Conservation (phyloP, 2,113 vertebrate genomes). For the Urocolius indicus region DNA sequence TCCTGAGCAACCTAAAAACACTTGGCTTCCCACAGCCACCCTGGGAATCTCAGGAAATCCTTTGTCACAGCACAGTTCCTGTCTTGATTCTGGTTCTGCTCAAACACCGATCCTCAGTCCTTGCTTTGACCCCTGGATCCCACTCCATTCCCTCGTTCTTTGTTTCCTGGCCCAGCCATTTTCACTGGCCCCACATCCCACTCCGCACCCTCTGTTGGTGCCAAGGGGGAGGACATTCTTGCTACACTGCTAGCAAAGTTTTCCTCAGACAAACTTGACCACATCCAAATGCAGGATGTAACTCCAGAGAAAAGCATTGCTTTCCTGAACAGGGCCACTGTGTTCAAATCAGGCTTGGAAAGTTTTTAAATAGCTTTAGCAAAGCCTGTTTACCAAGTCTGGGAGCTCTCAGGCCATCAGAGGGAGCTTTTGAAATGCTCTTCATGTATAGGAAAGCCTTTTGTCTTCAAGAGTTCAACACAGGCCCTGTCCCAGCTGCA, state of each 20-base stretch:
- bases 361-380: background rate
- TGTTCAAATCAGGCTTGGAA: background rate
- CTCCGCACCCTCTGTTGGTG: background rate
- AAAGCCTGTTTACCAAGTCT: background rate
- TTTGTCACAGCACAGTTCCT: background rate
- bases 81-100: background rate
- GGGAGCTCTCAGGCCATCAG: background rate
- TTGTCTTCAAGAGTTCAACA: background rate
- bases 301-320: background rate
- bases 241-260: background rate
- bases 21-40: background rate
- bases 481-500: fast-evolving
- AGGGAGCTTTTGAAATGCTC: slow-evolving; percentile 25
- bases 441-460: background rate
- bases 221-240: background rate
- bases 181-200: too few species aligned
- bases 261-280: background rate
- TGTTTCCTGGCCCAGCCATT: background rate
- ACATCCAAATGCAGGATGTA: background rate
- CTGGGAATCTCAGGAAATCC: background rate
- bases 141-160: background rate
- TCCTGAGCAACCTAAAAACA: background rate
- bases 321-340: background rate
- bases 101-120: background rate
- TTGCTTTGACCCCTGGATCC: background rate